Base-by-base conservation (phyloP, 2,888 invertebrate species). In the Chromoteleia sp. region DNA sequence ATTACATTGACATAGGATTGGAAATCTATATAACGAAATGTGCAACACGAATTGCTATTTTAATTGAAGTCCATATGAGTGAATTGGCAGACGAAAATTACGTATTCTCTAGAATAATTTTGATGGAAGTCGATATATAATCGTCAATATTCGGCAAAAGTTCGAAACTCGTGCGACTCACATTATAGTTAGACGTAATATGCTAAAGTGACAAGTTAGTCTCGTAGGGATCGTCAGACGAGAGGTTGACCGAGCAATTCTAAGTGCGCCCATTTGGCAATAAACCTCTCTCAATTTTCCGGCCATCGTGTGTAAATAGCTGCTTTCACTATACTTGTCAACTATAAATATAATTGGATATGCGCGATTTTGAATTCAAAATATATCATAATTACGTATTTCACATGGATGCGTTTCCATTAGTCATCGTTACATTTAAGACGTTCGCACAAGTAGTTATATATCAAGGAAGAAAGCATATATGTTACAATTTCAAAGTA, bases 191-290 rank as follows among this genome's bases (percentile, higher is more conserved):
- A n/a, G 70, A 77, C 63, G 70, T 68, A 61, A 76, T 68, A 59
- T 59, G 76, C 50, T 59, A 68, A 77, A 77, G 54, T 77, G 70
- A 77, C 76, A 77, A 77, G 61, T 77, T 77, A 52, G 54, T 68
- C 76, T 61, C 70, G 29, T 45, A 61, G 70, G 61, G 36, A 70
- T 70, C 52, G 48, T 43, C 54, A 70, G 63, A 61, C 19, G 41
- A 43, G 45, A 61, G 48, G 76, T 70, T 77, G 76, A 77, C 76
- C 76, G 61, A 77, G 61, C 76, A 68, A 70, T 77, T 77, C 48
- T 43, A 39, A 77, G 21, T 70, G 61, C 70, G 50, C 43, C 63
- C 63, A 77, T 70, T 77, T 54, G 54, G 70, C 76, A 59, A 61
- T 77, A 68, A 68, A 77, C 59, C 67, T 52, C 61, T 43, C 68